Conservation (phyloP, 1,140 invertebrate genomes). For the Pseudachorutes palmiensis region DNA sequence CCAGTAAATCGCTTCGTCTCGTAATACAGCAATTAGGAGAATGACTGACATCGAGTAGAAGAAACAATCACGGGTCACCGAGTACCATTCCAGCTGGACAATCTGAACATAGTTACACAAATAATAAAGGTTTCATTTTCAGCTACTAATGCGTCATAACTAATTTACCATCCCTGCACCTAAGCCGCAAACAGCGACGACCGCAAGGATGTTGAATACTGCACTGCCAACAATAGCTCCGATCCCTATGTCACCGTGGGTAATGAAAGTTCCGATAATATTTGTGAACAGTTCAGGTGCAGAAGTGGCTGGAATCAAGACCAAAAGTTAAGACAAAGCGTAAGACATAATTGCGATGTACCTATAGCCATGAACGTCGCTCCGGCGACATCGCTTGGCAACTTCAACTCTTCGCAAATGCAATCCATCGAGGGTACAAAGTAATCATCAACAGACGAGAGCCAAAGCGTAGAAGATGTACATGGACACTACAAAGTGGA, state of each 20-base stretch:
- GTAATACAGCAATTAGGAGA: slow-evolving; percentile 76
- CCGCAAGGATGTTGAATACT: slow-evolving; percentile 90
- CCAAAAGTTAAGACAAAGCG: neutral
- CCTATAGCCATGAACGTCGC: slow-evolving; percentile 88
- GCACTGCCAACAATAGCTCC: slow-evolving; percentile 85
- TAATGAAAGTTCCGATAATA: slow-evolving; percentile 81
- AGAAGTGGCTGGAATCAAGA: neutral
- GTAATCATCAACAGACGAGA: slow-evolving; percentile 43
- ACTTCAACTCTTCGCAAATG: slow-evolving; percentile 43
- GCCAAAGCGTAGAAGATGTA: slow-evolving; percentile 41
- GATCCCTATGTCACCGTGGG: slow-evolving; percentile 67
- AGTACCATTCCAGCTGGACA: slow-evolving; percentile 87
- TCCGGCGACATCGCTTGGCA: slow-evolving; percentile 67
- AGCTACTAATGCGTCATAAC: neutral
- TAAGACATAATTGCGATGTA: slow-evolving; percentile 48
- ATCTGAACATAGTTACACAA: slow-evolving; percentile 53
- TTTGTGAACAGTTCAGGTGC: slow-evolving; percentile 71
- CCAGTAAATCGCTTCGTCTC: slow-evolving; percentile 70
- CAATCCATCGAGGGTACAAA: slow-evolving; percentile 43
- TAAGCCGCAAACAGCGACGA: slow-evolving; percentile 80
- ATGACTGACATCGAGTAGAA: slow-evolving; percentile 81
- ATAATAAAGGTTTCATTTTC: neutral
- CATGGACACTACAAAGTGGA: slow-evolving; percentile 44
- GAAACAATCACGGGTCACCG: slow-evolving; percentile 77
- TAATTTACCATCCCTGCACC: slow-evolving; percentile 65